Conservation (phyloP, 2,888 invertebrate species). For the Cephus runcator region DNA sequence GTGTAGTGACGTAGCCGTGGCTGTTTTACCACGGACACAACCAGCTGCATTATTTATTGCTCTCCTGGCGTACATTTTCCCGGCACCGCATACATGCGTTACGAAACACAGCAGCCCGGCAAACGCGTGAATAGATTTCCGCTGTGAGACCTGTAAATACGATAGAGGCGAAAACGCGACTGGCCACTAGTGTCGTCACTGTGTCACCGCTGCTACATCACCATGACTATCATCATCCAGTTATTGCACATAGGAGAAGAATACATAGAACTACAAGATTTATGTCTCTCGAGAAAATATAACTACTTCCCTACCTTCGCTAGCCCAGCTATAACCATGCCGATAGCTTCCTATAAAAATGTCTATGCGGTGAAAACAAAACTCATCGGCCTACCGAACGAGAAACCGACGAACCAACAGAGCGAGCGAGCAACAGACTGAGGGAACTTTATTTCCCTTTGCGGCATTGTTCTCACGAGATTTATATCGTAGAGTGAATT, state of each 20-base stretch:
- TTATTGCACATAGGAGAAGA: background rate
- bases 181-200: background rate
- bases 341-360: background rate
- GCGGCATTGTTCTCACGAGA: constrained; percentile 12
- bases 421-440: background rate
- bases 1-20: background rate
- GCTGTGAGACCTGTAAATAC: background rate
- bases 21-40: background rate
- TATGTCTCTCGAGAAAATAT: background rate
- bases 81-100: background rate
- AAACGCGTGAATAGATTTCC: constrained; percentile 3
- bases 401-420: background rate
- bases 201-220: background rate
- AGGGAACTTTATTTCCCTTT: constrained; percentile 12
- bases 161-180: background rate
- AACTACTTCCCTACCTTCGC: background rate
- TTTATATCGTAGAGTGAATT: constrained; percentile 17
- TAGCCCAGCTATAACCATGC: background rate
- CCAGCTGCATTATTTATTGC: constrained; percentile 5
- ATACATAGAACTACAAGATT: background rate
- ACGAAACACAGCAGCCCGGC: background rate
- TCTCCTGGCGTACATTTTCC: constrained; percentile 2
- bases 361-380: background rate
- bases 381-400: background rate
- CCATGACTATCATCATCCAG: background rate